Percentiles rank a stretch among this genome's conserved stretches.
These are phyloP conservation scores for Geodia barretti DNA, from an alignment of 37 sponge, comb jelly and placozoan species.

Conservation along the genomic window DNA sequence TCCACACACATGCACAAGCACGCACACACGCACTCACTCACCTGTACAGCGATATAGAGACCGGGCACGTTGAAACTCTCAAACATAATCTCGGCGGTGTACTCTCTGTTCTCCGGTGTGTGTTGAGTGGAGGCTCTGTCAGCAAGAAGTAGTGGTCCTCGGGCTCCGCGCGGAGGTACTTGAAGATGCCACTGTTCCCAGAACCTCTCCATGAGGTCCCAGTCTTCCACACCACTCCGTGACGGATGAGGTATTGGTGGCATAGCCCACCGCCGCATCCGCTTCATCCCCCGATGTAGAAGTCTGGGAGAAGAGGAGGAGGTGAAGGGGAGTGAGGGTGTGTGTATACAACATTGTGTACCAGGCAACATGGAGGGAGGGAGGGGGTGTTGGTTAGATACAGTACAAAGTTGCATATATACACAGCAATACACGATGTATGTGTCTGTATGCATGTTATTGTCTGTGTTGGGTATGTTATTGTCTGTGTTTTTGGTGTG, in stretches of 20 bases:
- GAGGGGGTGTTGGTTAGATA: too few species aligned
- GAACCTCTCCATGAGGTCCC: slow-evolving; percentile 99
- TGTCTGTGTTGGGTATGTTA: too few species aligned
- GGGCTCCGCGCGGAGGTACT: slow-evolving; percentile 98
- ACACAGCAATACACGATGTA: too few species aligned
- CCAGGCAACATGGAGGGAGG: too few species aligned
- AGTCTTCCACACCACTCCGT: slow-evolving; percentile 98
- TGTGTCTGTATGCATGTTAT: too few species aligned
- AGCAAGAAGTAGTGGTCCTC: slow-evolving; percentile 99
- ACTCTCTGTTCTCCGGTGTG: slow-evolving; percentile 99
- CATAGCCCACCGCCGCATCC: slow-evolving; percentile 86
- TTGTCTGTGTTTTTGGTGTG: too few species aligned
- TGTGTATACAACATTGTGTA: too few species aligned
- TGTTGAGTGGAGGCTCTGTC: slow-evolving; percentile 99
- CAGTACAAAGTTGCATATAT: too few species aligned
- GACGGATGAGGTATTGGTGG: slow-evolving; percentile 97
- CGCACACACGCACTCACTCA: too few species aligned
- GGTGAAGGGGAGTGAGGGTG: too few species aligned
- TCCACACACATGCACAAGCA: background rate
- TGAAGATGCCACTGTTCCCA: slow-evolving; percentile 99
- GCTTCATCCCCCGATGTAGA: slow-evolving; percentile 99
- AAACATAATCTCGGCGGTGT: slow-evolving; percentile 99
- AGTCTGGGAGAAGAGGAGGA: slow-evolving; percentile 71
- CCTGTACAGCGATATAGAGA: slow-evolving; percentile 98
- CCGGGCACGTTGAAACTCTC: slow-evolving; percentile 99